These are phyloP conservation scores for Cecropterus lyciades DNA, from an alignment of 1,140 invertebrate species.

Conservation along the genomic window DNA sequence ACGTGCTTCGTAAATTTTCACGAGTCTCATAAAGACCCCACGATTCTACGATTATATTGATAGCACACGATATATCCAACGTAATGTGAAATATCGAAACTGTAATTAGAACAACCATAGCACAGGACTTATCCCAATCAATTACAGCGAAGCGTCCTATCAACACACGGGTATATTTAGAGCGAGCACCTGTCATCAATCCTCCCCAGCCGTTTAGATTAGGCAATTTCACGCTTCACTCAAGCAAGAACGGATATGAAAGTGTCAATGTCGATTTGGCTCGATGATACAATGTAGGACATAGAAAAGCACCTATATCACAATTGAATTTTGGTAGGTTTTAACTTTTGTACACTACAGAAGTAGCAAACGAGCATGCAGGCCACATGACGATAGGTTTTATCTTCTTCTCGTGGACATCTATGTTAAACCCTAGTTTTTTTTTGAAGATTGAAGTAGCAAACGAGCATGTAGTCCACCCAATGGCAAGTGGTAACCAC, in stretches of 20 bases:
- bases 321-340: slow-evolving; percentile 3
- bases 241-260: slow-evolving; percentile 15
- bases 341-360: no score
- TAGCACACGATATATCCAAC: no score
- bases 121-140: slow-evolving; percentile 1
- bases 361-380: no score
- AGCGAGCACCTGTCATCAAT: slow-evolving; percentile 26
- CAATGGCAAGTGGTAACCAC: no score
- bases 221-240: slow-evolving; percentile 33
- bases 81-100: not conserved
- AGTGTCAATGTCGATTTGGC: slow-evolving; percentile 4
- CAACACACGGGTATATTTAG: slow-evolving; percentile 12
- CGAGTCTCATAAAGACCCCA: no score
- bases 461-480: no score
- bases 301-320: slow-evolving; percentile 18
- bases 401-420: no score
- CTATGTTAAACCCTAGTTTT: no score
- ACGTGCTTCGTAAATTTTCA: no score
- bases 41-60: no score
- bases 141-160: slow-evolving; percentile 6
- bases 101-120: not conserved
- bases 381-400: no score
- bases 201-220: slow-evolving; percentile 35
- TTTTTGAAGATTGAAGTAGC: no score
- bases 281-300: slow-evolving; percentile 11